Conservation (phyloP, 2,888 invertebrate genomes). For the Crematogaster levior region DNA sequence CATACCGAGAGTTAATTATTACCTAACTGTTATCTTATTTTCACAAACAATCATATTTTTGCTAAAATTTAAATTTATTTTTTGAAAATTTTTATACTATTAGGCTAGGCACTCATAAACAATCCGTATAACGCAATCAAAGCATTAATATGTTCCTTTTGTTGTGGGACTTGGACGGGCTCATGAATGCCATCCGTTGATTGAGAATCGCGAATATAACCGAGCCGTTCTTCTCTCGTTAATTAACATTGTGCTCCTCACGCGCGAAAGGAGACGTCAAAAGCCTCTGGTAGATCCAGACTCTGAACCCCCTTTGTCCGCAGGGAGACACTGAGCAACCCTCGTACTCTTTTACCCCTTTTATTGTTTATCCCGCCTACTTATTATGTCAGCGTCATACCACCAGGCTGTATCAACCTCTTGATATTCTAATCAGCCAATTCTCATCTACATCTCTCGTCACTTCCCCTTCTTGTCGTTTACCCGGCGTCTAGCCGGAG, state of each 20-base stretch:
- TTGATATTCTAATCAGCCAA: slow-evolving; percentile 82
- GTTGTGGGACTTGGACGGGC: slow-evolving; percentile 63
- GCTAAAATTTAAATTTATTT: not conserved
- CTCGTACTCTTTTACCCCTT: slow-evolving; percentile 75
- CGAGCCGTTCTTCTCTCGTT: slow-evolving; percentile 78
- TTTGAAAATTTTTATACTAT: not conserved
- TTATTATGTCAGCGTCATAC: slow-evolving; percentile 78
- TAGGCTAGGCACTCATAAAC: not conserved
- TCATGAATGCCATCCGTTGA: slow-evolving; percentile 83
- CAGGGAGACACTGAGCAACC: slow-evolving; percentile 54
- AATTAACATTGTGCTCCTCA: slow-evolving; percentile 81
- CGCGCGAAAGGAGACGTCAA: slow-evolving; percentile 83
- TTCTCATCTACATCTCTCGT: slow-evolving; percentile 55
- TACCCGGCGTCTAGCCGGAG: slow-evolving; percentile 1
- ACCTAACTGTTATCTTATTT: not conserved
- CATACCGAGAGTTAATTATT: slow-evolving; percentile 13
- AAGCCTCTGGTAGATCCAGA: slow-evolving; percentile 63
- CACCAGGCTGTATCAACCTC: slow-evolving; percentile 59
- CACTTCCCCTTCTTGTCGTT: slow-evolving; percentile 16
- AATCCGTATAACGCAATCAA: slow-evolving; percentile 61
- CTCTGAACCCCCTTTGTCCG: slow-evolving; percentile 74
- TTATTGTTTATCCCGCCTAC: slow-evolving; percentile 79
- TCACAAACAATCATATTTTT: not conserved
- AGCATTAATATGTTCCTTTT: slow-evolving; percentile 64
- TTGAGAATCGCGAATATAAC: slow-evolving; percentile 79